Percentiles rank a stretch among this genome's conserved stretches.
Evolutionary conservation across 2,113 vertebrate species (phyloP).

Genomic region (Laterallus jamaicensis): DNA sequence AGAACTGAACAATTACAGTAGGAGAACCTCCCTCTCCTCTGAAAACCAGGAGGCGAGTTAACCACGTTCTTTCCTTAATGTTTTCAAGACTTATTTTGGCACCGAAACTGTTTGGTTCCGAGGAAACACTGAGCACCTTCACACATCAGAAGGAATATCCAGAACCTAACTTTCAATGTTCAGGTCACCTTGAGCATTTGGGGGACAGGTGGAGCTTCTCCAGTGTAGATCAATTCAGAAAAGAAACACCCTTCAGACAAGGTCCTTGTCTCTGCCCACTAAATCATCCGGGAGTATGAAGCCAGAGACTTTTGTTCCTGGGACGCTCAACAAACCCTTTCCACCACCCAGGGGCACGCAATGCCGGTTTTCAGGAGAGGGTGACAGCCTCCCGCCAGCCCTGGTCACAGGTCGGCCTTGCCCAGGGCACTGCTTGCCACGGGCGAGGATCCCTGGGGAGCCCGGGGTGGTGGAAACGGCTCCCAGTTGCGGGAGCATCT

Average conservation of each 20-base stretch:
- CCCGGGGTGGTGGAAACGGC: accelerated
- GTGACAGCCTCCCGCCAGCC: not conserved
- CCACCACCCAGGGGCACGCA: accelerated
- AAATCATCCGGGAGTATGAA: accelerated
- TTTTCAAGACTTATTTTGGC: not conserved
- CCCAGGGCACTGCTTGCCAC: too few relatives aligned
- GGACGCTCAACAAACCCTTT: not conserved
- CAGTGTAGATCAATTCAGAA: not conserved
- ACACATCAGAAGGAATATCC: not conserved
- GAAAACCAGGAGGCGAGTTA: not conserved
- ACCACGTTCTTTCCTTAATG: not conserved
- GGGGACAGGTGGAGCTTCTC: not conserved
- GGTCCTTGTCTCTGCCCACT: not conserved
- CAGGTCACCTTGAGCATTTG: slow-evolving; percentile 29
- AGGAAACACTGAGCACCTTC: not conserved
- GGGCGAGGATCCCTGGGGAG: not conserved
- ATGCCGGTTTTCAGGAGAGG: not conserved
- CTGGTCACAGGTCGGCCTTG: not conserved
- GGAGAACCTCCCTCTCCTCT: not conserved
- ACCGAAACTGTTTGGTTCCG: not conserved
- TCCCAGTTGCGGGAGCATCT: accelerated
- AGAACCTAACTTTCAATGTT: not conserved
- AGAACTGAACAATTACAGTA: not conserved
- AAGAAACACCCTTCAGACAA: not conserved
- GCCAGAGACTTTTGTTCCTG: not conserved